Percentiles rank a stretch among this genome's conserved stretches.
phyloP scores from a whole-genome alignment of 2,888 invertebrate genomes.

The Diaperis boleti region DNA sequence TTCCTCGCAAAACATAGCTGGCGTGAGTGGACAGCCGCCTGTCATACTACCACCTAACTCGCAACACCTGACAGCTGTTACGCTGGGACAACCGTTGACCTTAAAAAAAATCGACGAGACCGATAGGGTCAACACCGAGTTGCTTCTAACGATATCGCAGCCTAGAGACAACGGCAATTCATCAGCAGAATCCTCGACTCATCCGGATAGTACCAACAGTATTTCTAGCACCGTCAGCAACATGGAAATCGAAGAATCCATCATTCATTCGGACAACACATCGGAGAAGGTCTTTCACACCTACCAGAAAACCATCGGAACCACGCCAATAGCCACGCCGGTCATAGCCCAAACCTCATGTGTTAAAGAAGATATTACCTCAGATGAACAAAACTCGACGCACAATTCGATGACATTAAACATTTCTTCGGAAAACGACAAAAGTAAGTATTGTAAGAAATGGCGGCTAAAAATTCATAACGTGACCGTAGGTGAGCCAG shows the following conservation, averaged over 20 bases:
- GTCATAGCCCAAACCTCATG: constrained; percentile 61
- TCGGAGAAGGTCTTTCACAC: constrained; percentile 53
- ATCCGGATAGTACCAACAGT: constrained; percentile 59
- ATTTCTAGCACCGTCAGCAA: constrained; percentile 53
- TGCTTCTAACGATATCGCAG: constrained; percentile 63
- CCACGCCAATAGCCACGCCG: constrained; percentile 62
- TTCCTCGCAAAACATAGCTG: constrained; percentile 63
- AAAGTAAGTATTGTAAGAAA: constrained; percentile 51
- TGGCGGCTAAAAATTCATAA: too few species aligned
- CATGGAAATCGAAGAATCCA: constrained; percentile 58
- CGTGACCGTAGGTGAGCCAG: constrained; percentile 48
- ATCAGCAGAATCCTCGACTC: constrained; percentile 43
- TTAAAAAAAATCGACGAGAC: constrained; percentile 63
- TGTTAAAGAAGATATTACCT: constrained; percentile 48
- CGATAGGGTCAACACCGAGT: constrained; percentile 59
- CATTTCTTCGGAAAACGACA: constrained; percentile 54
- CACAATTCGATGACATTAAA: constrained; percentile 57
- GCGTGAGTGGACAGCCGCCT: constrained; percentile 64
- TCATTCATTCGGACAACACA: constrained; percentile 54
- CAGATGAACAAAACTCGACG: constrained; percentile 41
- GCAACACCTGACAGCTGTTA: constrained; percentile 61
- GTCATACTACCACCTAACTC: constrained; percentile 64
- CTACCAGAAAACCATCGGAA: constrained; percentile 53
- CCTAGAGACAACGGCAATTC: constrained; percentile 53
- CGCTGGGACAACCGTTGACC: constrained; percentile 63